Conservation (phyloP, 1,140 invertebrate species). For the Bombus haemorrhoidalis region DNA sequence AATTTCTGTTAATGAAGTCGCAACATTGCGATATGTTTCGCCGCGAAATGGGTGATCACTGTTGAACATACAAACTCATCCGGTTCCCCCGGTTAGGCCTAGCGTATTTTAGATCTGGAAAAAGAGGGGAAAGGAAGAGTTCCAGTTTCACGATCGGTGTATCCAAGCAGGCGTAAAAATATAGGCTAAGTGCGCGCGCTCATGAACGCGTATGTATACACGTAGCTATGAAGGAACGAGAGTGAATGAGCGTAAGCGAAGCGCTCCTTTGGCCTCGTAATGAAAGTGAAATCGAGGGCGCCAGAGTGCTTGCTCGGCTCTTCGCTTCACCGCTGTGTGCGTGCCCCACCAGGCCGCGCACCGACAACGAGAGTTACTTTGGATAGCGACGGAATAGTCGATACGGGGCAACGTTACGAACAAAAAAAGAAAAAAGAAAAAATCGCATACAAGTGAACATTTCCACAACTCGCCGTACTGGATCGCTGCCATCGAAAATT, state of each 20-base stretch:
- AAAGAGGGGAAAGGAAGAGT: constrained; percentile 23
- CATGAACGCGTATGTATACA: constrained; percentile 48
- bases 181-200: constrained; percentile 35
- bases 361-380: constrained; percentile 48
- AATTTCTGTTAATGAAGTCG: background rate
- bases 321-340: constrained; percentile 40
- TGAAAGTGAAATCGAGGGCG: constrained; percentile 82
- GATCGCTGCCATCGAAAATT: background rate
- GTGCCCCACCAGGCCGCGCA: constrained; percentile 41
- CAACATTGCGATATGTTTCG: background rate
- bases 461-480: background rate
- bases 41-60: background rate
- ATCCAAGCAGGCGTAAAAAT: constrained; percentile 73
- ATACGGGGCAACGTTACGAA: constrained; percentile 21
- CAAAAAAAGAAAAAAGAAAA: background rate
- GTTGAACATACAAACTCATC: background rate
- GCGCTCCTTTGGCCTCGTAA: constrained; percentile 78
- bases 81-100: background rate
- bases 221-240: constrained; percentile 72
- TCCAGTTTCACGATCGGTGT: constrained; percentile 70
- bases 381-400: constrained; percentile 54
- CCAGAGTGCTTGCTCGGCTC: constrained; percentile 62
- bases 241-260: constrained; percentile 74
- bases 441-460: background rate
- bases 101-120: background rate